phyloP scores from a whole-genome alignment of 2,888 invertebrate species.

The Drosophila pseudotakahashii region DNA sequence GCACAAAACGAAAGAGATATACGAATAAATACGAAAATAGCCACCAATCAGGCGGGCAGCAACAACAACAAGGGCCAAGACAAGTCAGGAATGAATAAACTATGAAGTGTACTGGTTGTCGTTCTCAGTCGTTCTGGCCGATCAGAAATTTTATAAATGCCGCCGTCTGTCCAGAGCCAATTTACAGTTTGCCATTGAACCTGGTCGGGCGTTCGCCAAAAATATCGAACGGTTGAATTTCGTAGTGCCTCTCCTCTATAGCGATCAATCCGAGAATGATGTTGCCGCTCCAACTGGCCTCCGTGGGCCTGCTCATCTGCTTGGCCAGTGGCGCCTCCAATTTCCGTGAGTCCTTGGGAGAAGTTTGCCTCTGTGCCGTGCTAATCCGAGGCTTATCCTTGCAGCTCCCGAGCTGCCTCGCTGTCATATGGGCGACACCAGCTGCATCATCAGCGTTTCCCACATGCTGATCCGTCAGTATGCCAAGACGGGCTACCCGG shows the following conservation, averaged over 20 bases:
- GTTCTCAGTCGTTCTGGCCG: constrained; percentile 19
- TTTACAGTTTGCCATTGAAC: constrained; percentile 83
- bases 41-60: constrained; percentile 26
- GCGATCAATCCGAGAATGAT: constrained; percentile 20
- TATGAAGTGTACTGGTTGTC: constrained; percentile 50
- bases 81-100: constrained; percentile 76
- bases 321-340: constrained; percentile 54
- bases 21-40: constrained; percentile 36
- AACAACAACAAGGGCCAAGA: constrained; percentile 47
- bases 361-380: neutral
- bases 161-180: constrained; percentile 77
- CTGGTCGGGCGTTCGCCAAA: constrained; percentile 81
- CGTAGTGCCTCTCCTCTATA: neutral
- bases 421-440: constrained; percentile 79
- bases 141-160: constrained; percentile 81
- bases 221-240: constrained; percentile 27
- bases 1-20: constrained; percentile 36
- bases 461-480: constrained; percentile 71
- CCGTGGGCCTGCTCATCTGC: constrained; percentile 39
- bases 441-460: constrained; percentile 79
- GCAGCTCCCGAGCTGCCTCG: constrained; percentile 81
- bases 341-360: constrained; percentile 65
- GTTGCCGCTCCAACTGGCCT: constrained; percentile 54
- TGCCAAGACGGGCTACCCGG: constrained; percentile 79
- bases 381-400: constrained; percentile 16